These are phyloP conservation scores for Scophthalmus maximus DNA, from an alignment of 2,113 vertebrate genomes.

Conservation along the genomic window DNA sequence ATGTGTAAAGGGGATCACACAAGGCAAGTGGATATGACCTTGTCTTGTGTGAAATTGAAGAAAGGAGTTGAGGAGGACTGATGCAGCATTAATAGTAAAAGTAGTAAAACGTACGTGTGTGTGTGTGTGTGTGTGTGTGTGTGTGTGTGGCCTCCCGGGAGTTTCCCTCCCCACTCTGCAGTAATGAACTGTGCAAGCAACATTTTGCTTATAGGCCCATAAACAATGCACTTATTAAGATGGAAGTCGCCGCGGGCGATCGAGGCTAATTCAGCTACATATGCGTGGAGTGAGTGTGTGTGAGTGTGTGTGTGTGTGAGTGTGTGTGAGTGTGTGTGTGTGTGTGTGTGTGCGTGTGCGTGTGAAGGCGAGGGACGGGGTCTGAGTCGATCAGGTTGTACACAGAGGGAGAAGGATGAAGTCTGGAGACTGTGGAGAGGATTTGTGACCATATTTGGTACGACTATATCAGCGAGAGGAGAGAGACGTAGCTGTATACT, in stretches of 20 bases:
- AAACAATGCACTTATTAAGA: slow-evolving; percentile 81
- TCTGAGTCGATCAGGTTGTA: slow-evolving; percentile 49
- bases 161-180: slow-evolving; percentile 69
- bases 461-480: neutral
- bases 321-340: slow-evolving; percentile 28
- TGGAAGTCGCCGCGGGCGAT: slow-evolving; percentile 68
- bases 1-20: too few species aligned
- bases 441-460: slow-evolving; percentile 42
- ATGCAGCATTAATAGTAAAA: neutral
- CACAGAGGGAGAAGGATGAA: slow-evolving; percentile 38
- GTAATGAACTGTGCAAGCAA: slow-evolving; percentile 79
- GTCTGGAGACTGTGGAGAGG: slow-evolving; percentile 23
- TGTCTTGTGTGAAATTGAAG: neutral
- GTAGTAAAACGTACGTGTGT: too few species aligned
- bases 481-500: slow-evolving; percentile 6
- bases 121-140: slow-evolving; percentile 19
- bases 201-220: slow-evolving; percentile 78
- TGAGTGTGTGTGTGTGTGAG: slow-evolving; percentile 26
- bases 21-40: neutral
- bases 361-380: neutral
- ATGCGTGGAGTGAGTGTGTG: slow-evolving; percentile 34
- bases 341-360: slow-evolving; percentile 3
- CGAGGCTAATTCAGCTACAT: slow-evolving; percentile 66
- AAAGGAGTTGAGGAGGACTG: neutral
- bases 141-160: slow-evolving; percentile 47